These are phyloP conservation scores for Grammomys dolichurus DNA, from an alignment of 2,113 vertebrate genomes.

Conservation along the genomic window DNA sequence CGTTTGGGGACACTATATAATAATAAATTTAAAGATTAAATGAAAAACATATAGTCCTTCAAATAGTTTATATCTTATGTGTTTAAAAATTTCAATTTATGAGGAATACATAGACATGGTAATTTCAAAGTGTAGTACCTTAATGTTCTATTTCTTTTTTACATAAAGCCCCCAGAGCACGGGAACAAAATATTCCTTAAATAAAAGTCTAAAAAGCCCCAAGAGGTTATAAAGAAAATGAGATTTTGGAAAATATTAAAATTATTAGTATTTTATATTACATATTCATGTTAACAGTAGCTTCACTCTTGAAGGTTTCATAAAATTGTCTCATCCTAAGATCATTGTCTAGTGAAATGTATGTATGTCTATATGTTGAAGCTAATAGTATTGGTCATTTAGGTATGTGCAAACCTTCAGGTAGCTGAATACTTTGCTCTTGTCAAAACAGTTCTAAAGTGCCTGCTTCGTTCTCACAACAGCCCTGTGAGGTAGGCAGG, in stretches of 20 bases:
- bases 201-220: neutral
- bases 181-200: neutral
- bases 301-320: slow-evolving; percentile 28
- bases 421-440: neutral
- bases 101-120: slow-evolving; percentile 18
- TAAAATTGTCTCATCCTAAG: slow-evolving; percentile 37
- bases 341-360: slow-evolving; percentile 52
- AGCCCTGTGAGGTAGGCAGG: slow-evolving; percentile 58
- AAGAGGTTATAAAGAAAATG: slow-evolving; percentile 55
- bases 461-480: slow-evolving; percentile 44
- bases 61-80: slow-evolving; percentile 13
- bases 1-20: neutral
- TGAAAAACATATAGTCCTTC: neutral
- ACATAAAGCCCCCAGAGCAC: slow-evolving; percentile 34
- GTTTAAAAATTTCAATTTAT: slow-evolving; percentile 6
- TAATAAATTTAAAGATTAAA: slow-evolving; percentile 37
- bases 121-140: neutral
- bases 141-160: neutral
- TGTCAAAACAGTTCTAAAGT: slow-evolving; percentile 53
- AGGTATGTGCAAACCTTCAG: neutral
- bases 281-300: slow-evolving; percentile 11
- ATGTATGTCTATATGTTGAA: slow-evolving; percentile 34
- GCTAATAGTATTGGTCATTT: slow-evolving; percentile 42
- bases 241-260: slow-evolving; percentile 62
- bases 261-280: slow-evolving; percentile 24